These are phyloP conservation scores for Simalia tracyae DNA, from an alignment of 2,797 vertebrate genomes.

Conservation along the genomic window DNA sequence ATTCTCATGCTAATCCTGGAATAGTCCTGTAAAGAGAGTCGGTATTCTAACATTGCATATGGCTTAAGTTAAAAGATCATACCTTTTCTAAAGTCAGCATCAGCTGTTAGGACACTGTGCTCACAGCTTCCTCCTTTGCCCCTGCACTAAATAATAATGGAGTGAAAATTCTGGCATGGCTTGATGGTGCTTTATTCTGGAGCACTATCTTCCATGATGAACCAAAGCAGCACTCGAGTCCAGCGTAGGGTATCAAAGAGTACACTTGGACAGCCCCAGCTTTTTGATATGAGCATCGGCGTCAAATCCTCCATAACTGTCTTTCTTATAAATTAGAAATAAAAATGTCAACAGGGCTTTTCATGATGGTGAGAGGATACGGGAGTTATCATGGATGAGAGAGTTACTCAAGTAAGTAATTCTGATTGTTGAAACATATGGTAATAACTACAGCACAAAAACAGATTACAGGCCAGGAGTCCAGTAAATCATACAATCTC, in stretches of 20 bases:
- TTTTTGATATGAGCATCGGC: constrained; percentile 4
- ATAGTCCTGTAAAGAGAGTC: not conserved
- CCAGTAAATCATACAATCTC: constrained; percentile 30
- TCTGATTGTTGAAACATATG: constrained; percentile 41
- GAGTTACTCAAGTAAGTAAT: constrained; percentile 27
- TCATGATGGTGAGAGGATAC: not conserved
- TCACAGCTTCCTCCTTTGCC: not conserved
- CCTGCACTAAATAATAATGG: not conserved
- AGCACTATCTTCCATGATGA: not conserved
- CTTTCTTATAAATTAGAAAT: constrained; percentile 14
- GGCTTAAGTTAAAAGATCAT: not conserved
- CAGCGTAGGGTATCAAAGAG: not conserved
- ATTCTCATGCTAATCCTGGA: not conserved
- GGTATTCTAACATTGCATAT: no score
- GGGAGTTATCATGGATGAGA: not conserved
- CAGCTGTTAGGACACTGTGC: not conserved
- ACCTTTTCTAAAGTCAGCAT: not conserved
- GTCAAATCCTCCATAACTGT: not conserved
- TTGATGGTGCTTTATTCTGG: not conserved
- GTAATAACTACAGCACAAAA: constrained; percentile 19
- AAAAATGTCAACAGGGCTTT: constrained; percentile 9
- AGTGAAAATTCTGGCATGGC: not conserved
- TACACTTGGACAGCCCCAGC: not conserved
- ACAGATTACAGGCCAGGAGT: constrained; percentile 26
- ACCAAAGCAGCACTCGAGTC: not conserved